Evolutionary conservation across 2,888 invertebrate species (phyloP).

Genomic region (Mimumesa dahlbomi): DNA sequence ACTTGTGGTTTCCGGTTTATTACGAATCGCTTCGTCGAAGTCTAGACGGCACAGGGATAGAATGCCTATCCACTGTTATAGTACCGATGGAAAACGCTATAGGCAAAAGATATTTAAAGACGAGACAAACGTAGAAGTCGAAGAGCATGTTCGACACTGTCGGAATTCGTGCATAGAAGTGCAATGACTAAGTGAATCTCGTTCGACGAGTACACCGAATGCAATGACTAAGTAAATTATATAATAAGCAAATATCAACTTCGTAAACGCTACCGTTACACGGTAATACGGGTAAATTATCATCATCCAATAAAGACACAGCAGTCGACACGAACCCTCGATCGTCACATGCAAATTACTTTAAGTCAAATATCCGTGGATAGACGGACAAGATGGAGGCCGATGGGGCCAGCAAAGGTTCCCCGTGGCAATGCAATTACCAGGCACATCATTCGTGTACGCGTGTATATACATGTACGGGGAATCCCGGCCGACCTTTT

Average conservation of each 20-base stretch:
- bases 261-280: background rate
- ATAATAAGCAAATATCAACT: background rate
- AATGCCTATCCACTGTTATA: too few relatives aligned
- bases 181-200: too few relatives aligned
- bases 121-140: too few relatives aligned
- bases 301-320: background rate
- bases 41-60: constrained; percentile 18
- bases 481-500: constrained; percentile 61
- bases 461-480: constrained; percentile 33
- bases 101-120: too few relatives aligned
- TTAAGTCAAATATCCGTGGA: constrained; percentile 25
- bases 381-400: constrained; percentile 54
- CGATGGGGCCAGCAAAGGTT: constrained; percentile 47
- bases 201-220: too few relatives aligned
- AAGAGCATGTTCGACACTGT: too few relatives aligned
- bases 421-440: constrained; percentile 57
- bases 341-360: constrained; percentile 10
- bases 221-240: background rate
- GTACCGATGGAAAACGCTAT: too few relatives aligned
- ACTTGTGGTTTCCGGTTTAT: constrained; percentile 43
- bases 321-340: constrained; percentile 5
- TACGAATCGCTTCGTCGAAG: constrained; percentile 31
- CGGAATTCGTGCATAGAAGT: too few relatives aligned
- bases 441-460: constrained; percentile 21
- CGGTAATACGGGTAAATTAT: background rate